Conservation (phyloP, 1,140 invertebrate genomes). For the Drosophila nebulosa region DNA sequence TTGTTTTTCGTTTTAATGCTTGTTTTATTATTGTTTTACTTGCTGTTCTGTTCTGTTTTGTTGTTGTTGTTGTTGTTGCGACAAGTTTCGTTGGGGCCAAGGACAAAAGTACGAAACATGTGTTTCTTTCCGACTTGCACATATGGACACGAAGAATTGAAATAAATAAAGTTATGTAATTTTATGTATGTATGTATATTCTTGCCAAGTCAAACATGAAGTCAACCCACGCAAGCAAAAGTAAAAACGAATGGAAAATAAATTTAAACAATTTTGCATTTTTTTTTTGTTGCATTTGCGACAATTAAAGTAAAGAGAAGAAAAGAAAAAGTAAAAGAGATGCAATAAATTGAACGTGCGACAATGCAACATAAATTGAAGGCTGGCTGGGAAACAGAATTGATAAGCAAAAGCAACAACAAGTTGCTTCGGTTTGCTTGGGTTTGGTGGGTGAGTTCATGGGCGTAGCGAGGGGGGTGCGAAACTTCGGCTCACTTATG, state of each 20-base stretch:
- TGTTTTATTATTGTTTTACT: background rate
- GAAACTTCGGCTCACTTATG: too few species aligned
- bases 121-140: conserved; percentile 22
- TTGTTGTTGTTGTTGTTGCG: background rate
- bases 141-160: conserved; percentile 32
- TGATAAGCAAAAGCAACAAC: conserved; percentile 53
- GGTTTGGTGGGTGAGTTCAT: too few species aligned
- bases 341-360: conserved; percentile 25
- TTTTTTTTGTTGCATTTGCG: too few species aligned
- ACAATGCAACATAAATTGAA: conserved; percentile 56
- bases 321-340: conserved; percentile 4
- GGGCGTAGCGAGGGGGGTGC: too few species aligned
- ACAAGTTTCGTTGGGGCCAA: conserved; percentile 8
- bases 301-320: conserved; percentile 26
- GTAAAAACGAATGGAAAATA: background rate
- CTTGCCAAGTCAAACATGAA: conserved; percentile 31
- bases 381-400: conserved; percentile 61
- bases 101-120: conserved; percentile 42
- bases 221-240: conserved; percentile 45
- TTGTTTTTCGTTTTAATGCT: background rate
- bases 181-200: background rate
- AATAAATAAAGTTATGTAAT: conserved; percentile 47
- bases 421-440: background rate
- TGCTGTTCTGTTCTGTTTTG: background rate
- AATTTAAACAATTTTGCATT: background rate